Evolutionary conservation across 92 coral and sea anemone genomes (phyloP).

Genomic region (Ricordea florida): DNA sequence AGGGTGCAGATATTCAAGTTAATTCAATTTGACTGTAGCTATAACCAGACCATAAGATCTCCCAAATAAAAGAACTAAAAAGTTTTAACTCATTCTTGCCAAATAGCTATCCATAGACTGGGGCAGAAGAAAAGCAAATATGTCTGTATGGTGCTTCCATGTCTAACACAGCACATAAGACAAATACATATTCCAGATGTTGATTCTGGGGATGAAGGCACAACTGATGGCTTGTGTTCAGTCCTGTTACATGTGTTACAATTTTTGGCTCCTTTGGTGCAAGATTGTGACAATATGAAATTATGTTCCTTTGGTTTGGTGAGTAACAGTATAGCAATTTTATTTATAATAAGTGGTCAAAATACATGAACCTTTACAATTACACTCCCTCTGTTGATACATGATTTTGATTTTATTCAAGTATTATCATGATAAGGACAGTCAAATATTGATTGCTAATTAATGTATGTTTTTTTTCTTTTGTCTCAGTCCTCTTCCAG

Average conservation of each 20-base stretch:
- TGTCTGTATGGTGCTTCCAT: slow-evolving; percentile 72
- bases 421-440: too few species aligned
- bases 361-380: too few species aligned
- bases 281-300: slow-evolving; percentile 7
- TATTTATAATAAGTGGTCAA: too few species aligned
- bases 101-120: slow-evolving; percentile 66
- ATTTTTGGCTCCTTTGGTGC: slow-evolving; percentile 53
- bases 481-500: too few species aligned
- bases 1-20: too few species aligned
- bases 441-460: too few species aligned
- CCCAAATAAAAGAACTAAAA: too few species aligned
- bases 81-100: neutral
- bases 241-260: slow-evolving; percentile 18
- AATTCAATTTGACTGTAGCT: too few species aligned
- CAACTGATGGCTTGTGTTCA: neutral
- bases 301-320: neutral
- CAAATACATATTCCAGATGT: slow-evolving; percentile 25
- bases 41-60: too few species aligned
- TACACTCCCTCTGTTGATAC: too few species aligned
- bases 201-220: neutral
- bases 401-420: too few species aligned
- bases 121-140: slow-evolving; percentile 59
- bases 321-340: neutral
- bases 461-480: too few species aligned
- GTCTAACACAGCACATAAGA: slow-evolving; percentile 32